Evolutionary conservation across 2,888 invertebrate species (phyloP).

Genomic region (Microctonus aethiopoides): DNA sequence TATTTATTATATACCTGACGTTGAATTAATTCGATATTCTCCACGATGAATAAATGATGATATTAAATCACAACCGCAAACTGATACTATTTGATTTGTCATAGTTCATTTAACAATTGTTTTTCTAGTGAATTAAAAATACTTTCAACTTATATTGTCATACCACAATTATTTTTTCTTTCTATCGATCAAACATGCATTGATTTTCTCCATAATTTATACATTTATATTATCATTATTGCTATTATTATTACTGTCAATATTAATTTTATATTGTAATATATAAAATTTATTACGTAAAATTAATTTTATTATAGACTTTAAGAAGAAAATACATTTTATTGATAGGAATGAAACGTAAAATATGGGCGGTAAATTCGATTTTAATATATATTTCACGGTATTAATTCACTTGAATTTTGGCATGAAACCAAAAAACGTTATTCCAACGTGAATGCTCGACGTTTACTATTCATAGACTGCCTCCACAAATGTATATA

Average conservation of each 20-base stretch:
- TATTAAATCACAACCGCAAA: constrained; percentile 47
- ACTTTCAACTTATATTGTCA: no score
- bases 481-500: constrained; percentile 7
- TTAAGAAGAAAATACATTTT: background rate
- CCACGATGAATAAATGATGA: constrained; percentile 46
- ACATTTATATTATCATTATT: no score
- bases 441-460: constrained; percentile 4
- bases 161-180: background rate
- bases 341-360: background rate
- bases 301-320: no score
- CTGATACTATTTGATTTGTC: background rate
- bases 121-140: background rate
- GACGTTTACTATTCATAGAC: constrained; percentile 22
- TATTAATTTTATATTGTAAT: no score
- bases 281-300: no score
- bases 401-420: background rate
- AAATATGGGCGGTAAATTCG: background rate
- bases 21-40: constrained; percentile 39
- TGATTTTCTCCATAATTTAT: no score
- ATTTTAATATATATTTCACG: background rate
- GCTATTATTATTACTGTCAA: no score
- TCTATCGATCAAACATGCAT: background rate
- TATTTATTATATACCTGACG: no score
- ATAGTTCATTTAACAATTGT: background rate
- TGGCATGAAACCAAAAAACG: constrained; percentile 10